These are phyloP conservation scores for Gila robusta DNA, from an alignment of 2,797 vertebrate genomes.

Conservation along the genomic window DNA sequence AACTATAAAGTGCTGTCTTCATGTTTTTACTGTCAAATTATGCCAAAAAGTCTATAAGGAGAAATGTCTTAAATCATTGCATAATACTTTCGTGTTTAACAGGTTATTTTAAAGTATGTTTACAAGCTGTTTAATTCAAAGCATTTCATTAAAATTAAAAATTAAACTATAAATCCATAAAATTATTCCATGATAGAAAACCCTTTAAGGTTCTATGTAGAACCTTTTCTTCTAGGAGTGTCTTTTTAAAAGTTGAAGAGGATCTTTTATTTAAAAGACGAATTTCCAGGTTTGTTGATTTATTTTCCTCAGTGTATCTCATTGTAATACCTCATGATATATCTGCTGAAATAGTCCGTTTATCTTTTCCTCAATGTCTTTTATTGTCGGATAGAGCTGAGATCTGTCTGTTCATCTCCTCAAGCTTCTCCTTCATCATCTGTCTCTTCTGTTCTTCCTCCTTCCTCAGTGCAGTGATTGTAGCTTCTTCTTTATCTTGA, in stretches of 20 bases:
- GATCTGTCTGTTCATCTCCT: background rate
- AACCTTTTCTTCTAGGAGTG: background rate
- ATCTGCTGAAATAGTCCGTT: background rate
- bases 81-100: background rate
- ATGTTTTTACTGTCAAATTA: background rate
- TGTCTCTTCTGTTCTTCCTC: no score
- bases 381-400: slow-evolving; percentile 10
- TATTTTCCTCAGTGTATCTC: background rate
- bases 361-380: background rate
- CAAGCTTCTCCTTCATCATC: background rate
- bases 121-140: background rate
- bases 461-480: no score
- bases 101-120: background rate
- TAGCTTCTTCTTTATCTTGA: background rate
- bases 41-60: background rate
- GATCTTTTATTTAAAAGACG: background rate
- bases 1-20: background rate
- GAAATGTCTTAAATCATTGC: background rate
- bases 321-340: background rate
- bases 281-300: background rate
- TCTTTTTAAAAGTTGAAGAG: background rate
- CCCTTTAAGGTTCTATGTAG: background rate
- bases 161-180: background rate
- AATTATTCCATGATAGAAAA: background rate
- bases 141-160: background rate